Percentiles rank a stretch among this genome's conserved stretches.
Conservation (phyloP, 1,140 invertebrate genomes). For the Magallana gigas region DNA sequence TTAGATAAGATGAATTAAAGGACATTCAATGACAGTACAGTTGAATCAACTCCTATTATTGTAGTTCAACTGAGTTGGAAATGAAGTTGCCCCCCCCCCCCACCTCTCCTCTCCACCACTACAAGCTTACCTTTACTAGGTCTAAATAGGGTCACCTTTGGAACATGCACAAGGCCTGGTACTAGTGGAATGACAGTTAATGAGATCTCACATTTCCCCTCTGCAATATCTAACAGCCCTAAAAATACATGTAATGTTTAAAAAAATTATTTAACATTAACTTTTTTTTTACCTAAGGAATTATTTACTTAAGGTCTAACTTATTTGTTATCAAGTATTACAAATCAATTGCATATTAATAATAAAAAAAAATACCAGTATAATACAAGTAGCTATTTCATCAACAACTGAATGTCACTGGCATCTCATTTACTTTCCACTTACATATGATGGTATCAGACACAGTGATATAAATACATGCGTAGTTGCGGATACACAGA, state of each 20-base stretch:
- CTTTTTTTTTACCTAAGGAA: too few species aligned
- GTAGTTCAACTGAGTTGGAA: too few species aligned
- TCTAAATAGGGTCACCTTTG: slow-evolving; percentile 91
- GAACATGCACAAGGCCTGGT: slow-evolving; percentile 92
- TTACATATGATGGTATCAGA: neutral
- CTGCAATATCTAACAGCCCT: slow-evolving; percentile 90
- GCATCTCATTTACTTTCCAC: neutral
- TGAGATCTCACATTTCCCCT: slow-evolving; percentile 86
- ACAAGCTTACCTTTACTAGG: slow-evolving; percentile 81
- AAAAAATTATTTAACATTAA: neutral
- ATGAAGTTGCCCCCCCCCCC: too few species aligned
- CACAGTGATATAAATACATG: neutral
- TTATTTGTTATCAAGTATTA: neutral
- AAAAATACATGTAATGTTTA: slow-evolving; percentile 41
- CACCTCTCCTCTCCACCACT: too few species aligned
- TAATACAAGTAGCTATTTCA: too few species aligned
- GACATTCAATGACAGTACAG: too few species aligned
- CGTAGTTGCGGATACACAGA: neutral
- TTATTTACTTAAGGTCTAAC: too few species aligned
- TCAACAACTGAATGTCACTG: neutral
- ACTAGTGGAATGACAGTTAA: slow-evolving; percentile 94
- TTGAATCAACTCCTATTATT: too few species aligned
- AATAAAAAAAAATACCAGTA: neutral
- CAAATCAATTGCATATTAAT: neutral
- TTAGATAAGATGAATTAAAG: too few species aligned